Evolutionary conservation across 2,113 vertebrate genomes (phyloP).

Genomic region (Brachypodius melanocephalos): DNA sequence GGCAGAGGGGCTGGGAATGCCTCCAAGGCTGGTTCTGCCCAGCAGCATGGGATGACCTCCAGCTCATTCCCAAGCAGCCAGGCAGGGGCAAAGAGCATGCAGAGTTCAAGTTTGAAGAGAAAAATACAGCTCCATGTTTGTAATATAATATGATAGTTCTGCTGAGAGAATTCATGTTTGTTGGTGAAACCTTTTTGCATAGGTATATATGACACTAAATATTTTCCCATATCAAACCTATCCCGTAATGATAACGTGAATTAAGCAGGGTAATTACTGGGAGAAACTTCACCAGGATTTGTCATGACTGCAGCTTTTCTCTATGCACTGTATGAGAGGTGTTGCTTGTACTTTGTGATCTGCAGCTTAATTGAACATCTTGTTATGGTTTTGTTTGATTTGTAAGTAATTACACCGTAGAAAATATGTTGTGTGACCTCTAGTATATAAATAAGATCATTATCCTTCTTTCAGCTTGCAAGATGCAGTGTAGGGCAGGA

Average conservation of each 20-base stretch:
- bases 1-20: neutral
- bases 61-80: neutral
- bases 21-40: neutral
- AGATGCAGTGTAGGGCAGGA: neutral
- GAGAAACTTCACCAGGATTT: neutral
- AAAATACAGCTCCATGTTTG: rapidly evolving
- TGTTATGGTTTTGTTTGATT: conserved; percentile 30
- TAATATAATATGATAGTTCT: neutral
- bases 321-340: neutral
- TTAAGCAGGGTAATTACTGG: conserved; percentile 12
- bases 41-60: neutral
- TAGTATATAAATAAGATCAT: conserved; percentile 6
- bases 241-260: neutral
- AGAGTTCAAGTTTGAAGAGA: neutral
- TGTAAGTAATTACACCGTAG: neutral
- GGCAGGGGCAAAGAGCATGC: neutral
- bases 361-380: conserved; percentile 2
- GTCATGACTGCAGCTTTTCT: neutral
- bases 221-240: conserved; percentile 24
- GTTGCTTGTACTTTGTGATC: neutral
- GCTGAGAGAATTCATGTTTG: neutral
- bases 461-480: neutral
- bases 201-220: neutral
- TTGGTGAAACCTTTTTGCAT: neutral
- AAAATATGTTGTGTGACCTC: neutral